These are phyloP conservation scores for Pseudomugil gertrudae DNA, from an alignment of 2,797 vertebrate genomes.

Conservation along the genomic window DNA sequence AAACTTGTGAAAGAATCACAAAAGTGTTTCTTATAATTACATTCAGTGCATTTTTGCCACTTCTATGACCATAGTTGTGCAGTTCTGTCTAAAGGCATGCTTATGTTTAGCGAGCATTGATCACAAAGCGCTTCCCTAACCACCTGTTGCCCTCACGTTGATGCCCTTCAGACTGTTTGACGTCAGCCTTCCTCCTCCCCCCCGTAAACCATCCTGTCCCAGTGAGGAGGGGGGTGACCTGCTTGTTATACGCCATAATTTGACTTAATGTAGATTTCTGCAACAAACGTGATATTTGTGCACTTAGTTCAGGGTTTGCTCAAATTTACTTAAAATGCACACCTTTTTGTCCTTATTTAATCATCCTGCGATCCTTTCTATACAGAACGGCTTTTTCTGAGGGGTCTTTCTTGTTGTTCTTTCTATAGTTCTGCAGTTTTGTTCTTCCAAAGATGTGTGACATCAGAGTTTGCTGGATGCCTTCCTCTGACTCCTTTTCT, in stretches of 20 bases:
- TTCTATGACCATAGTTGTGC: background rate
- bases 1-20: background rate
- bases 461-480: conserved; percentile 6
- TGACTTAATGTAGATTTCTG: background rate
- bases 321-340: background rate
- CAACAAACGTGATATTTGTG: background rate
- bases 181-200: conserved; percentile 44
- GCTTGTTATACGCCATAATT: conserved; percentile 2
- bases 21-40: background rate
- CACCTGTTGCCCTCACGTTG: conserved; percentile 63
- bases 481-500: conserved; percentile 20
- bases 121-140: conserved; percentile 55
- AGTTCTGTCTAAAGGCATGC: conserved; percentile 8
- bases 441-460: background rate
- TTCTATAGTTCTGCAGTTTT: background rate
- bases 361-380: background rate
- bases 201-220: conserved; percentile 25
- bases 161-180: conserved; percentile 55
- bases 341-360: background rate
- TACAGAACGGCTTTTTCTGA: background rate
- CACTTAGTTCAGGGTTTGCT: background rate
- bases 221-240: conserved; percentile 28
- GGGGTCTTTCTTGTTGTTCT: background rate
- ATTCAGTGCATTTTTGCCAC: background rate
- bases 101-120: conserved; percentile 28